A percentile compares a stretch with the other conserved stretches of the same genome.
phyloP scores from a whole-genome alignment of 2,113 vertebrate genomes.

The Parus major region DNA sequence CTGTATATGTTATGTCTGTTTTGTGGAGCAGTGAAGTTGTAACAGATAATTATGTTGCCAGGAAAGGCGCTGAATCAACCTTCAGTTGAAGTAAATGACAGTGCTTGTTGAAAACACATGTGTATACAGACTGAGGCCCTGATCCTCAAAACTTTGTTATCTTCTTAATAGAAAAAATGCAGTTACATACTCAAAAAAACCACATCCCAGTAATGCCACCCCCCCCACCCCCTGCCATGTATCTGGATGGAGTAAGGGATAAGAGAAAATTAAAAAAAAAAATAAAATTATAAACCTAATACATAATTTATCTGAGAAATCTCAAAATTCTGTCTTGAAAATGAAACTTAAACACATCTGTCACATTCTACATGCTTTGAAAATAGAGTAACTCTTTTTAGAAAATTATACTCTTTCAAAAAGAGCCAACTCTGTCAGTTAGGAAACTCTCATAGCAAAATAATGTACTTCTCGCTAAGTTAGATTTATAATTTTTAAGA shows the following conservation, averaged over 20 bases:
- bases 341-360: not conserved
- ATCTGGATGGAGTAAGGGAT: rapidly evolving
- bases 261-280: not conserved
- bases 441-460: not conserved
- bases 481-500: not conserved
- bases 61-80: not conserved
- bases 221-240: no score
- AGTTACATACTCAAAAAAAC: not conserved
- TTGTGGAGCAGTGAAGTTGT: not conserved
- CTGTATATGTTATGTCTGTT: not conserved
- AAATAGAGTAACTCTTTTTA: not conserved
- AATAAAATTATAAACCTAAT: not conserved
- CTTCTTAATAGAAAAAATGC: not conserved
- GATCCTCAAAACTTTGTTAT: not conserved
- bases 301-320: not conserved
- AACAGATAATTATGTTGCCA: not conserved
- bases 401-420: not conserved
- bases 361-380: not conserved
- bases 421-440: not conserved
- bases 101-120: not conserved
- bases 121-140: not conserved
- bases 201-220: rapidly evolving
- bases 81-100: not conserved
- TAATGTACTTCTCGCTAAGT: not conserved
- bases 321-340: not conserved